Conservation (phyloP, 2,113 vertebrate species). For the Aphyosemion australe region DNA sequence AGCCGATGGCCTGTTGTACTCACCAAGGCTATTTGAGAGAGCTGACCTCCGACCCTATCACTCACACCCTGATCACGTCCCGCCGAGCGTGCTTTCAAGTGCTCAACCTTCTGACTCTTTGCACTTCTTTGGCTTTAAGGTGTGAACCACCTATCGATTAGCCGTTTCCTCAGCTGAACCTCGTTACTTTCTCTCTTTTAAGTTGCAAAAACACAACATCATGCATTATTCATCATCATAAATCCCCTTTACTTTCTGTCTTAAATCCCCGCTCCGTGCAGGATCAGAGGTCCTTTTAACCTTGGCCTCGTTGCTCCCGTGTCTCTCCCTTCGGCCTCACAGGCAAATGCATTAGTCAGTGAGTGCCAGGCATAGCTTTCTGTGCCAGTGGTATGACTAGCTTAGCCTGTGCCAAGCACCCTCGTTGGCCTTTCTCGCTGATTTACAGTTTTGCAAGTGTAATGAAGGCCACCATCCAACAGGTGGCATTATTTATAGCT, state of each 20-base stretch:
- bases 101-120: slow-evolving; percentile 35
- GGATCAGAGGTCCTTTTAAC: slow-evolving; percentile 57
- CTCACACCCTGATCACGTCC: slow-evolving; percentile 63
- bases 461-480: slow-evolving; percentile 71
- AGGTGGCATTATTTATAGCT: slow-evolving; percentile 79
- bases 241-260: slow-evolving; percentile 14
- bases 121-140: slow-evolving; percentile 34
- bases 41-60: slow-evolving; percentile 64
- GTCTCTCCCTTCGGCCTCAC: slow-evolving; percentile 59
- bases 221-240: slow-evolving; percentile 14
- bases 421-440: slow-evolving; percentile 27
- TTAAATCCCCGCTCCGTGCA: slow-evolving; percentile 37
- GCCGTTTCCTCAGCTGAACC: slow-evolving; percentile 26
- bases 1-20: slow-evolving; percentile 67
- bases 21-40: slow-evolving; percentile 77
- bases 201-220: background rate
- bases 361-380: slow-evolving; percentile 66
- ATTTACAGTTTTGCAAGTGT: slow-evolving; percentile 56
- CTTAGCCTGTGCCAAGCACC: slow-evolving; percentile 27
- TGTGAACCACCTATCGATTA: slow-evolving; percentile 54
- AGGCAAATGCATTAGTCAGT: slow-evolving; percentile 53
- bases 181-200: background rate
- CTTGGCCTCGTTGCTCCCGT: slow-evolving; percentile 59
- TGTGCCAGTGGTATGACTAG: slow-evolving; percentile 56
- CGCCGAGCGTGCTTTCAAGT: slow-evolving; percentile 64